These are phyloP conservation scores for Bellardia bayeri DNA, from an alignment of 2,888 invertebrate species.

Conservation along the genomic window DNA sequence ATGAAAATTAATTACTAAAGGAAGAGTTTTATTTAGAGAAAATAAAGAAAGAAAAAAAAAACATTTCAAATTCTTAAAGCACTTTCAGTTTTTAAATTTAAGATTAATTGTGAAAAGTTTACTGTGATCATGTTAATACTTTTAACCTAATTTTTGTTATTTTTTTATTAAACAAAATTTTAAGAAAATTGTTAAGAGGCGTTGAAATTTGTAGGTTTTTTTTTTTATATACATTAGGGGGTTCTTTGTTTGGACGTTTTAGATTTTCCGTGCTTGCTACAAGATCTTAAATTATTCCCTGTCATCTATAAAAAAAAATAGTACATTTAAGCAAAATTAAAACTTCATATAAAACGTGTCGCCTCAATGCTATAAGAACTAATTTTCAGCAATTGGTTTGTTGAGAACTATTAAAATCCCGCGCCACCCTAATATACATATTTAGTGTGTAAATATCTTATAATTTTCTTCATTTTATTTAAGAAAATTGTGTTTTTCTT, in stretches of 20 bases:
- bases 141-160: slow-evolving; percentile 40
- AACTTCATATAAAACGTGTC: too few relatives aligned
- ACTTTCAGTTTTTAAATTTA: slow-evolving; percentile 10
- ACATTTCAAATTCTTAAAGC: background rate
- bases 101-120: slow-evolving; percentile 12
- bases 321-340: too few relatives aligned
- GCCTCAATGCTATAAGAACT: too few relatives aligned
- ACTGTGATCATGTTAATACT: slow-evolving; percentile 17
- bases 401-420: too few relatives aligned
- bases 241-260: too few relatives aligned
- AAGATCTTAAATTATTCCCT: too few relatives aligned
- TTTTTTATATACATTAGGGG: background rate
- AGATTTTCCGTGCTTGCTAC: too few relatives aligned
- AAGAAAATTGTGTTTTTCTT: slow-evolving; percentile 14
- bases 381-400: too few relatives aligned
- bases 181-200: slow-evolving; percentile 35
- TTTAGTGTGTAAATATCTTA: background rate
- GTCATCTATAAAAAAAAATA: too few relatives aligned
- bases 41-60: too few relatives aligned
- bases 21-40: background rate
- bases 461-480: slow-evolving; percentile 25
- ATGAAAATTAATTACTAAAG: slow-evolving; percentile 4
- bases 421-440: too few relatives aligned
- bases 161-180: background rate
- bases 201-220: slow-evolving; percentile 18